phyloP scores from a whole-genome alignment of 2,888 invertebrate genomes.

The Callosobruchus maculatus region DNA sequence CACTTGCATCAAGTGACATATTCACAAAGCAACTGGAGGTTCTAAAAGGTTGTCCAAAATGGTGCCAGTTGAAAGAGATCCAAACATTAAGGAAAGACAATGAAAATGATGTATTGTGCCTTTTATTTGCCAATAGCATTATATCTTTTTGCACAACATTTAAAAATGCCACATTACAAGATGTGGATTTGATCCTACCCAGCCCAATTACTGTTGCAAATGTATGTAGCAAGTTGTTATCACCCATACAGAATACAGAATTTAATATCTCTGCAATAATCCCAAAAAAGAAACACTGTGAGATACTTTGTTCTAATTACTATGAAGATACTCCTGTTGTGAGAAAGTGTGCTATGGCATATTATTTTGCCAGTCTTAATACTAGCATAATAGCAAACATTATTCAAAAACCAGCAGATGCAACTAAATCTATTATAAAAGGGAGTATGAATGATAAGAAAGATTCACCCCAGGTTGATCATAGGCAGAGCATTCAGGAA shows the following conservation, averaged over 20 bases:
- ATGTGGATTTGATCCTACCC: neutral
- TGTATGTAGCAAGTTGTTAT: neutral
- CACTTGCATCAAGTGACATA: neutral
- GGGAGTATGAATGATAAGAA: neutral
- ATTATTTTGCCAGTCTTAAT: slow-evolving; percentile 12
- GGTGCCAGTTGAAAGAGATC: slow-evolving; percentile 14
- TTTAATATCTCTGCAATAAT: neutral
- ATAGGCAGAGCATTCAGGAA: neutral
- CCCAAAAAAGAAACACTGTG: neutral
- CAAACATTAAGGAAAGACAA: slow-evolving; percentile 6
- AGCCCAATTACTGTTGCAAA: neutral
- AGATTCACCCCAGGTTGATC: neutral
- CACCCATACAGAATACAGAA: slow-evolving; percentile 7
- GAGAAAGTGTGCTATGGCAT: slow-evolving; percentile 12
- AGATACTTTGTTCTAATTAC: slow-evolving; percentile 9
- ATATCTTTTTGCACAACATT: slow-evolving; percentile 19
- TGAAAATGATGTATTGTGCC: slow-evolving; percentile 24
- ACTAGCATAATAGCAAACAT: neutral
- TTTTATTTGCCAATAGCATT: slow-evolving; percentile 28
- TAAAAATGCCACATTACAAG: neutral
- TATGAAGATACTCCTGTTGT: neutral
- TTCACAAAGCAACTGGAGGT: neutral
- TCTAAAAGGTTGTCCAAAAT: slow-evolving; percentile 20
- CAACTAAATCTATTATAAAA: neutral
- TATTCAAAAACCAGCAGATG: neutral